These are phyloP conservation scores for Acleris laterana DNA, from an alignment of 2,888 invertebrate species.

Conservation along the genomic window DNA sequence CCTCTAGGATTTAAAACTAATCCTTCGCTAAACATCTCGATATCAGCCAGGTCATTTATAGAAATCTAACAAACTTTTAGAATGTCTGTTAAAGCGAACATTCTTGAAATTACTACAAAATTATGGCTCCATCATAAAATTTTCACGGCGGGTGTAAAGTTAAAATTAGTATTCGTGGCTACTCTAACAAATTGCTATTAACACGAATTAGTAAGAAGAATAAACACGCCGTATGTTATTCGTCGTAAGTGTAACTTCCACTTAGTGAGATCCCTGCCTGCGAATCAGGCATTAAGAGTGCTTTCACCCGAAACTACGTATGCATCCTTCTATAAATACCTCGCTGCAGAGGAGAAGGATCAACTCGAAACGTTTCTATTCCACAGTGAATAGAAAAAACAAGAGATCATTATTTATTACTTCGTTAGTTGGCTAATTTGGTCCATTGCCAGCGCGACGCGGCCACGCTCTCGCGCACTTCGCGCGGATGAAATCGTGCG, in stretches of 20 bases:
- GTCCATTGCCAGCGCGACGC: conserved; percentile 76
- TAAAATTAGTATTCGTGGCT: conserved; percentile 78
- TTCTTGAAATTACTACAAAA: conserved; percentile 77
- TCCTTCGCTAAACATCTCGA: too few species aligned
- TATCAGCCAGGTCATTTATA: conserved; percentile 9
- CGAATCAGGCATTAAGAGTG: conserved; percentile 79
- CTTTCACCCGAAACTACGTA: conserved; percentile 81
- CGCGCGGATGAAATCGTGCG: conserved; percentile 76
- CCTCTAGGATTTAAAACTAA: too few species aligned
- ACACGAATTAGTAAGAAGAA: conserved; percentile 71
- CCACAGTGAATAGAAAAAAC: conserved; percentile 80
- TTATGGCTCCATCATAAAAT: conserved; percentile 79
- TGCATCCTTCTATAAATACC: conserved; percentile 78
- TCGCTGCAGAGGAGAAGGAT: conserved; percentile 65
- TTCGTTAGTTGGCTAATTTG: conserved; percentile 83
- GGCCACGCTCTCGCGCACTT: conserved; percentile 80
- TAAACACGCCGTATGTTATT: conserved; percentile 67
- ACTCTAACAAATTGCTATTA: conserved; percentile 78
- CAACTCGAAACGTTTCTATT: conserved; percentile 79
- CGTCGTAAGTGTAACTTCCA: conserved; percentile 54
- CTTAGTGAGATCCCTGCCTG: conserved; percentile 67
- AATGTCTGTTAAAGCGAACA: conserved; percentile 61
- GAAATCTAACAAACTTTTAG: conserved; percentile 29
- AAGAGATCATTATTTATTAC: conserved; percentile 84
- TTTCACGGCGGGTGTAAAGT: conserved; percentile 75